Base-by-base conservation (phyloP, 2,113 vertebrate genomes). In the Brachypodius melanocephalos region DNA sequence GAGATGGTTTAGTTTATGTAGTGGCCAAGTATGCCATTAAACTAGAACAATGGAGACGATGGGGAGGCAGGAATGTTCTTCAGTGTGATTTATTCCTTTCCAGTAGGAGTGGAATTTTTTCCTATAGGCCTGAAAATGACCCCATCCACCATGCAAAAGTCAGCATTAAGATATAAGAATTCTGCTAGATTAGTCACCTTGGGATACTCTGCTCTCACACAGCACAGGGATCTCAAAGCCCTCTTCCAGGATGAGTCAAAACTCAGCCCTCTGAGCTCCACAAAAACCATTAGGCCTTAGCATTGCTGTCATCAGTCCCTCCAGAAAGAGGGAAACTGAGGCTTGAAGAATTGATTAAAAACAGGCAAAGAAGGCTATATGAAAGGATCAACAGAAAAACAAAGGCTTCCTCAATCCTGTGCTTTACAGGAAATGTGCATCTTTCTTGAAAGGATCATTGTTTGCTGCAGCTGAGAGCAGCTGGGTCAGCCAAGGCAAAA, bases 11-110 rank as follows among this genome's bases (percentile, higher is more conserved):
- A 95, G 93, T 97, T 96, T 96, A 97, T 91, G 89, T 89, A 94
- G 98, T 93, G 93, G 97, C 98, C 98, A 98, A 98, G 96, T 97
- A 97, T 94, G 96, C 98, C 97, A 98, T 98, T 98, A 98, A 97
- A 98, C 94, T 95, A 97, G 92, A 98, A 98, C 97, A 98, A 98
- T 95, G 95, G 91, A 95, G 94, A 88, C 0, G 21, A 95, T 90
- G 74, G 76, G 90, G 94, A 97, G 86, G 95, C 88, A 97, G 71
- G 94, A 97, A 97, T 95, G 93, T 95, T 96, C 95, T 96, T 96
- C 97, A 80, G 88, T 87, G 69, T 97, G 97, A 98, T 98, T 98
- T 97, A 98, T 97, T 96, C 95, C 95, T 97, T 98, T 98, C 97
- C 94, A 97, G 95, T 94, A 97, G 97, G 94, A 97, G 93, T 93